Evolutionary conservation across 2,797 vertebrate species (phyloP).

Genomic region (Anguilla anguilla): DNA sequence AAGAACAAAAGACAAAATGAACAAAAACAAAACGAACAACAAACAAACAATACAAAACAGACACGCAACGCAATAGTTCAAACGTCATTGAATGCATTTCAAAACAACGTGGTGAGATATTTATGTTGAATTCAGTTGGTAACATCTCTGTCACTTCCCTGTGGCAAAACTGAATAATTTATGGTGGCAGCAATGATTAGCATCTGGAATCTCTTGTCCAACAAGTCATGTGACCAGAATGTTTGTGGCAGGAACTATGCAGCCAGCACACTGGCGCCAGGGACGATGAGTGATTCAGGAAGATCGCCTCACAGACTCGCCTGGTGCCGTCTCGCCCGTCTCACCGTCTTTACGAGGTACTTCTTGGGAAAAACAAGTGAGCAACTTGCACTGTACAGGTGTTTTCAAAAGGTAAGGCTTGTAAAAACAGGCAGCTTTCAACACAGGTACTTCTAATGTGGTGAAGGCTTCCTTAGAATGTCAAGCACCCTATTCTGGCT

Average conservation of each 20-base stretch:
- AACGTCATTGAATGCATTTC: not conserved
- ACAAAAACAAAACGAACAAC: not conserved
- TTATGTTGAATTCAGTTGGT: conserved; percentile 35
- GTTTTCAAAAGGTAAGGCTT: conserved; percentile 71
- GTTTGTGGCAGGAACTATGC: conserved; percentile 78
- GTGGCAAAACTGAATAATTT: conserved; percentile 63
- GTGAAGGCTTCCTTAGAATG: conserved; percentile 37
- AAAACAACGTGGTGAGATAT: conserved; percentile 2
- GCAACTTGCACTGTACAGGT: conserved; percentile 70
- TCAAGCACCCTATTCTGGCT: conserved; percentile 41
- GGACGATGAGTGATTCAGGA: conserved; percentile 83
- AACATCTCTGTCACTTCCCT: conserved; percentile 48
- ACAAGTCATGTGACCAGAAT: conserved; percentile 68
- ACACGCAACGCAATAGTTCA: not conserved
- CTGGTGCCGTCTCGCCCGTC: conserved; percentile 71
- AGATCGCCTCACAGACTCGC: conserved; percentile 73
- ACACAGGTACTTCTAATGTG: conserved; percentile 62
- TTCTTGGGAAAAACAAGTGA: conserved; percentile 69
- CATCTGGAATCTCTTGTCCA: conserved; percentile 71
- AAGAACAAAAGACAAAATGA: not conserved
- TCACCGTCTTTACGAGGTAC: conserved; percentile 72
- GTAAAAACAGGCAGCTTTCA: conserved; percentile 80
- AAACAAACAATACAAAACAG: not conserved
- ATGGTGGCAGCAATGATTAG: conserved; percentile 70
- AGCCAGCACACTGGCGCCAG: conserved; percentile 79